Evolutionary conservation across 2,797 vertebrate species (phyloP).

Genomic region (Sebastes trivittatus): DNA sequence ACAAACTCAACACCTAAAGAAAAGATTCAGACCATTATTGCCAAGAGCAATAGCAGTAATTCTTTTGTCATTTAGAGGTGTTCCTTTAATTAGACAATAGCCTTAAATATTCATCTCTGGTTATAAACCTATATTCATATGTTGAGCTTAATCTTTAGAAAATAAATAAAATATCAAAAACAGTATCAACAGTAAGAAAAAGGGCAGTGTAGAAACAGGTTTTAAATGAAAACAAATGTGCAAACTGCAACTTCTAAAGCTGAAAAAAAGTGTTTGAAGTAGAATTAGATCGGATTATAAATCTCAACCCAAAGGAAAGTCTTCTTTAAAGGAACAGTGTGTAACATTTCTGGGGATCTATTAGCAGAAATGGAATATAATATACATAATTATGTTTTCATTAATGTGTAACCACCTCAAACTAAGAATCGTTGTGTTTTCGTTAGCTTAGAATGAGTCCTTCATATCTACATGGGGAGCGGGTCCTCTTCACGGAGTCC

Average conservation of each 20-base stretch:
- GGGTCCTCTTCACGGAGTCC: too few relatives aligned
- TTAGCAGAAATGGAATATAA: too few relatives aligned
- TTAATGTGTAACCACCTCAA: too few relatives aligned
- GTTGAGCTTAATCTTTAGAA: conserved; percentile 32
- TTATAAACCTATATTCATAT: conserved; percentile 24
- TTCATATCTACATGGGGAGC: too few relatives aligned
- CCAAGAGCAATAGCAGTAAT: conserved; percentile 21
- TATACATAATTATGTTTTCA: too few relatives aligned
- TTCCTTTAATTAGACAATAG: conserved; percentile 1
- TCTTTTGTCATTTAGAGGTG: conserved; percentile 9
- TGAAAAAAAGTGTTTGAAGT: conserved; percentile 10
- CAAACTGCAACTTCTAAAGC: conserved; percentile 17
- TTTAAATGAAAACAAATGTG: conserved; percentile 31
- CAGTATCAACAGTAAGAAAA: conserved; percentile 42
- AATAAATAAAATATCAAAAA: conserved; percentile 69
- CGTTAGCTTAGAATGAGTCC: too few relatives aligned
- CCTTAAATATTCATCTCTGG: conserved; percentile 28
- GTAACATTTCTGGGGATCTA: too few relatives aligned
- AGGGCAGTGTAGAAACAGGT: conserved; percentile 29
- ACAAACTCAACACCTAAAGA: conserved; percentile 13
- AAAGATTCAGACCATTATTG: conserved; percentile 24
- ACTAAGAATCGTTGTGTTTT: too few relatives aligned
- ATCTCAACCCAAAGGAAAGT: conserved; percentile 1
- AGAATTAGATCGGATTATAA: not conserved
- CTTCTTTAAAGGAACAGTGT: not conserved